Evolutionary conservation across 2,888 invertebrate species (phyloP).

Genomic region (Calameuta filiformis): DNA sequence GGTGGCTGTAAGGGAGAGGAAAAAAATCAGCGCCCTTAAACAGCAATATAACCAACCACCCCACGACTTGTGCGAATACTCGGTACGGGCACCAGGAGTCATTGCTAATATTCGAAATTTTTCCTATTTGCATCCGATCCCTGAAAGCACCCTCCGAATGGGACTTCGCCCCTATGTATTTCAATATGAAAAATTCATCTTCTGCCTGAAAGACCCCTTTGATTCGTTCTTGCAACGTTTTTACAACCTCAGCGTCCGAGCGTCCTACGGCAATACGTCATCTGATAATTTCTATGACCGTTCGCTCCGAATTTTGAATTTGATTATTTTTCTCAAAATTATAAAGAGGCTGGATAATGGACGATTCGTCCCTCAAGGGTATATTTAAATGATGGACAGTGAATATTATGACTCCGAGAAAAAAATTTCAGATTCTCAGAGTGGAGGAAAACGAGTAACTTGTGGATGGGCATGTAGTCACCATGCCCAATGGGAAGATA

Average conservation of each 20-base stretch:
- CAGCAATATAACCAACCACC: neutral
- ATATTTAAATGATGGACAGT: neutral
- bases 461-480: neutral
- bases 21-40: neutral
- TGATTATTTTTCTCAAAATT: neutral
- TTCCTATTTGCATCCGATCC: neutral
- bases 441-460: slow-evolving; percentile 11
- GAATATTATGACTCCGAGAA: no score
- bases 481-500: slow-evolving; percentile 2
- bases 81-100: neutral
- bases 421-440: neutral
- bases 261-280: neutral
- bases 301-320: neutral
- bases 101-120: neutral
- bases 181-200: neutral
- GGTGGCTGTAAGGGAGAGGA: neutral
- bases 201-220: neutral
- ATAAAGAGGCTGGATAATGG: neutral
- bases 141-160: neutral
- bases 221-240: neutral
- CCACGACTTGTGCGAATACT: neutral
- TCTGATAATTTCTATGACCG: neutral
- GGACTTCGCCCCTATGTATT: neutral
- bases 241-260: neutral
- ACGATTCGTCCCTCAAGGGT: neutral